phyloP scores from a whole-genome alignment of 1,140 invertebrate species.

The Achroia grisella region DNA sequence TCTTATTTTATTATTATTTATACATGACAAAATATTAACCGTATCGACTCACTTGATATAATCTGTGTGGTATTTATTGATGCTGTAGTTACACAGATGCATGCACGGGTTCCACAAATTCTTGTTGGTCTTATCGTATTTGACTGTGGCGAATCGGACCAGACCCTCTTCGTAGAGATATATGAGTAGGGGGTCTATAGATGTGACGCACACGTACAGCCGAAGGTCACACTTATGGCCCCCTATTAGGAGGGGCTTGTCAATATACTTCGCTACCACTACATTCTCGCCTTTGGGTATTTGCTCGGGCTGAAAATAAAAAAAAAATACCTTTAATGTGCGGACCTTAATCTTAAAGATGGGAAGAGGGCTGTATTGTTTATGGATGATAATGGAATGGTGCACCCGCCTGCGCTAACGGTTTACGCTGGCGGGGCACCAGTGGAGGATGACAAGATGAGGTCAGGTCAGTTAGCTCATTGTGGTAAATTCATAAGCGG shows the following conservation, averaged over 20 bases:
- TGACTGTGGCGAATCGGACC: slow-evolving; percentile 89
- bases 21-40: too few relatives aligned
- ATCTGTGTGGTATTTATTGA: slow-evolving; percentile 94
- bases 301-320: slow-evolving; percentile 85
- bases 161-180: slow-evolving; percentile 92
- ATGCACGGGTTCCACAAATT: slow-evolving; percentile 93
- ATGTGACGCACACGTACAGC: slow-evolving; percentile 89
- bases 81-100: slow-evolving; percentile 95
- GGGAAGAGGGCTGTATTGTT: not conserved
- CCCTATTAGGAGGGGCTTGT: slow-evolving; percentile 94
- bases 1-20: too few relatives aligned
- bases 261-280: slow-evolving; percentile 94
- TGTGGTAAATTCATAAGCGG: not conserved
- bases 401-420: too few relatives aligned
- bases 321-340: too few relatives aligned
- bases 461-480: not conserved
- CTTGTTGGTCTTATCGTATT: slow-evolving; percentile 86
- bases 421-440: too few relatives aligned
- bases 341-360: not conserved
- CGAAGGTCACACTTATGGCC: slow-evolving; percentile 96
- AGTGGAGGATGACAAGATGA: too few relatives aligned
- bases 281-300: slow-evolving; percentile 92
- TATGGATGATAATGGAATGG: too few relatives aligned
- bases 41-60: slow-evolving; percentile 83
- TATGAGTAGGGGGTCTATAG: slow-evolving; percentile 87